Conservation (phyloP, 2,113 vertebrate species). For the Formicarius rufipectus region DNA sequence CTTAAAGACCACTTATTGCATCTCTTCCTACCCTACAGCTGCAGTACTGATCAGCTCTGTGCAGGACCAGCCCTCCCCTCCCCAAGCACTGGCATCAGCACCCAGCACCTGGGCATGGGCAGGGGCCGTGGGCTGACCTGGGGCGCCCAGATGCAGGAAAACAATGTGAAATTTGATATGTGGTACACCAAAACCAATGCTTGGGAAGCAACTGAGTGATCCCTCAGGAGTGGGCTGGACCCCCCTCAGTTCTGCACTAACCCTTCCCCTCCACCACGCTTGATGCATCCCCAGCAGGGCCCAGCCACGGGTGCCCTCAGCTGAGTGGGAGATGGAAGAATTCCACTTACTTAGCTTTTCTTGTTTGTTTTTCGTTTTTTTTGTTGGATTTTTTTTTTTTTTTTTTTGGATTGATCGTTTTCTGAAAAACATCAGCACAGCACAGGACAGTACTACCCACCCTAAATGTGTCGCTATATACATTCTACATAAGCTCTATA, state of each 20-base stretch:
- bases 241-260: conserved; percentile 18
- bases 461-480: conserved; percentile 73
- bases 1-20: conserved; percentile 50
- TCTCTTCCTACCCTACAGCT: conserved; percentile 6
- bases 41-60: conserved; percentile 25
- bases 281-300: conserved; percentile 78
- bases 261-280: conserved; percentile 61
- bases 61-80: not conserved
- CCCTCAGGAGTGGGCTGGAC: not conserved
- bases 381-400: not conserved
- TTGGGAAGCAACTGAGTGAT: not conserved
- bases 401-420: conserved; percentile 53
- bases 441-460: conserved; percentile 78
- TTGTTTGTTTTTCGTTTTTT: not conserved
- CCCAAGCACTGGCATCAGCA: not conserved
- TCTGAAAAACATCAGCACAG: conserved; percentile 76
- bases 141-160: not conserved
- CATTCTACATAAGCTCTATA: conserved; percentile 78
- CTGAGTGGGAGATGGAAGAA: conserved; percentile 81
- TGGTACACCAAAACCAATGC: not conserved
- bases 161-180: not conserved
- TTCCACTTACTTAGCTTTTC: conserved; percentile 70
- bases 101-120: not conserved
- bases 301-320: not conserved
- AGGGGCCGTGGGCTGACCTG: fast-evolving